These are phyloP conservation scores for Heliconius cydno DNA, from an alignment of 2,888 invertebrate genomes.

Conservation along the genomic window DNA sequence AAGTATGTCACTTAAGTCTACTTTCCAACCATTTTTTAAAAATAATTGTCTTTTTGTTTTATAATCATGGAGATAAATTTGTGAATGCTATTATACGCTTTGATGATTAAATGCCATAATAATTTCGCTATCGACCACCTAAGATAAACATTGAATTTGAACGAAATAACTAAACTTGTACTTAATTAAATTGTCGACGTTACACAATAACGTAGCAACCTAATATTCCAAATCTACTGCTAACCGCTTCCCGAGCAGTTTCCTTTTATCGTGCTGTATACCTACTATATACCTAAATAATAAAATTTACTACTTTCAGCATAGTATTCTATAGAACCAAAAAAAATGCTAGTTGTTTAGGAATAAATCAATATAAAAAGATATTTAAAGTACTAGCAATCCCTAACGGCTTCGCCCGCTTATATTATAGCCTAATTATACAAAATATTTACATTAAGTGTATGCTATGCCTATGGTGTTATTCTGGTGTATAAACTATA, in stretches of 20 bases:
- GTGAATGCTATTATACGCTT: neutral
- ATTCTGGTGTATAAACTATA: too few relatives aligned
- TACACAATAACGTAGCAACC: conserved; percentile 8
- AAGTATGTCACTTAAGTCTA: too few relatives aligned
- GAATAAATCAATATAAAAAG: neutral
- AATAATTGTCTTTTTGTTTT: too few relatives aligned
- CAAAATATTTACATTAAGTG: too few relatives aligned
- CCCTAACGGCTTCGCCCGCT: too few relatives aligned
- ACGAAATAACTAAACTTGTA: neutral
- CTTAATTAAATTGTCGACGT: conserved; percentile 32
- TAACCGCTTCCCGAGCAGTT: conserved; percentile 18
- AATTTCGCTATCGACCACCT: neutral
- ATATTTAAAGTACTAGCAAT: too few relatives aligned
- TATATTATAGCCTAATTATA: too few relatives aligned
- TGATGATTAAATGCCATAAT: neutral
- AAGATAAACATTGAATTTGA: conserved; percentile 2
- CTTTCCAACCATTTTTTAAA: too few relatives aligned
- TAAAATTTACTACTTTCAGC: neutral
- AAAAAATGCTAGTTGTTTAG: neutral
- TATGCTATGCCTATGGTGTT: too few relatives aligned
- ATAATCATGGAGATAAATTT: neutral
- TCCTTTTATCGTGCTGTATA: conserved; percentile 13
- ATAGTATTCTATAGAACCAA: neutral
- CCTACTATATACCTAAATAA: neutral
- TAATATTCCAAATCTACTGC: conserved; percentile 33